Evolutionary conservation across 2,888 invertebrate species (phyloP).

Genomic region (Coelopa pilipes): DNA sequence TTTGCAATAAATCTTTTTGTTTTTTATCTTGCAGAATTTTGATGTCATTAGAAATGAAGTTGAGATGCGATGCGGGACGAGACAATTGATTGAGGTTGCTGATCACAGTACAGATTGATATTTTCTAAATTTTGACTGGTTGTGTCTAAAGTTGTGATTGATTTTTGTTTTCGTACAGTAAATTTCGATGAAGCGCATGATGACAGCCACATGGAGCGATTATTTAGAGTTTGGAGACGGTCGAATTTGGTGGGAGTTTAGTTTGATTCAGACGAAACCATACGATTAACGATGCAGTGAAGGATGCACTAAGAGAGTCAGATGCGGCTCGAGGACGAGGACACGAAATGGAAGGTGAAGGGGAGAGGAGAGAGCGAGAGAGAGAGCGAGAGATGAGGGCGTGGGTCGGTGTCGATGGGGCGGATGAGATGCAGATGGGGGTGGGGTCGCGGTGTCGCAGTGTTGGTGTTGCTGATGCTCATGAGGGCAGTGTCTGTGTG

Average conservation of each 20-base stretch:
- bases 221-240: slow-evolving; percentile 23
- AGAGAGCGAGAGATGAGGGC: too few species aligned
- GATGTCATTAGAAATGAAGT: slow-evolving; percentile 44
- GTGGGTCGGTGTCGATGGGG: too few species aligned
- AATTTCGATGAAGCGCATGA: slow-evolving; percentile 34
- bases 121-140: too few species aligned
- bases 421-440: too few species aligned
- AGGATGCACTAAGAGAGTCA: background rate
- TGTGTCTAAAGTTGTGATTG: background rate
- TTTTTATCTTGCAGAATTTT: slow-evolving; percentile 39
- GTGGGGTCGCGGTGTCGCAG: too few species aligned
- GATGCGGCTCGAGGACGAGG: too few species aligned
- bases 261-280: too few species aligned
- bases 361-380: too few species aligned
- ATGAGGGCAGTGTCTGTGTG: slow-evolving; percentile 4
- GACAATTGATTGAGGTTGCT: slow-evolving; percentile 24
- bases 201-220: slow-evolving; percentile 9
- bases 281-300: slow-evolving; percentile 22
- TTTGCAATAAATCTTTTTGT: slow-evolving; percentile 39
- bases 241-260: background rate
- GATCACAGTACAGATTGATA: too few species aligned
- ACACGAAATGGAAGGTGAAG: too few species aligned
- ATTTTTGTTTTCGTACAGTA: slow-evolving; percentile 32
- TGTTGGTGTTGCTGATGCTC: slow-evolving; percentile 7
- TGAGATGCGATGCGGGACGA: slow-evolving; percentile 40